phyloP scores from a whole-genome alignment of 2,113 vertebrate genomes.

The Microcebus murinus region DNA sequence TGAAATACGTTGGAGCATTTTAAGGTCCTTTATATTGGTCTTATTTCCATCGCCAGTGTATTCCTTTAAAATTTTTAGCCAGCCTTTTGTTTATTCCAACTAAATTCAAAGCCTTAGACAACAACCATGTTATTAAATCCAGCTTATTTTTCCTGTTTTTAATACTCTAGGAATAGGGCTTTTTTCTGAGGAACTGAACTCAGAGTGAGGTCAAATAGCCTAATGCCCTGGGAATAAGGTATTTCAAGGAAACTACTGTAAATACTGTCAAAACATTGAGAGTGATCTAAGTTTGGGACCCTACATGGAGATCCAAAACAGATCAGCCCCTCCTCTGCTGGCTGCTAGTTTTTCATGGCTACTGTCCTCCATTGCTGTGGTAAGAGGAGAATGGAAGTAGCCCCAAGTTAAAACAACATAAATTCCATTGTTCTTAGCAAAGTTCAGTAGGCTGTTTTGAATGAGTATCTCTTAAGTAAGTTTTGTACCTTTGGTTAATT shows the following conservation, averaged over 20 bases:
- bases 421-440: not conserved
- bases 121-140: not conserved
- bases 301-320: not conserved
- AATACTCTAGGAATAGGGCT: not conserved
- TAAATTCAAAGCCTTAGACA: not conserved
- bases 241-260: not conserved
- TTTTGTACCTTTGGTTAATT: not conserved
- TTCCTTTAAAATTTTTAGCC: not conserved
- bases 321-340: not conserved
- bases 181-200: slow-evolving; percentile 55
- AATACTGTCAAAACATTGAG: not conserved
- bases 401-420: not conserved
- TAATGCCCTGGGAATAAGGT: not conserved
- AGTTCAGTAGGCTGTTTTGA: not conserved
- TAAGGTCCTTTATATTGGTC: not conserved
- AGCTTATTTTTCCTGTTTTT: slow-evolving; percentile 4
- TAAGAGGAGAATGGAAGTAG: not conserved
- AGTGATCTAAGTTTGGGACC: not conserved
- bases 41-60: not conserved
- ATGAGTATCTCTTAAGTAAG: not conserved
- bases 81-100: not conserved
- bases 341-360: not conserved
- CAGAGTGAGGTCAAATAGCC: not conserved
- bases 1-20: not conserved
- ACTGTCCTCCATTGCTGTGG: not conserved